Evolutionary conservation across 2,797 vertebrate genomes (phyloP), one percentile per base, ranked within the genome.

Genomic region (Novumbra hubbsi): DNA sequence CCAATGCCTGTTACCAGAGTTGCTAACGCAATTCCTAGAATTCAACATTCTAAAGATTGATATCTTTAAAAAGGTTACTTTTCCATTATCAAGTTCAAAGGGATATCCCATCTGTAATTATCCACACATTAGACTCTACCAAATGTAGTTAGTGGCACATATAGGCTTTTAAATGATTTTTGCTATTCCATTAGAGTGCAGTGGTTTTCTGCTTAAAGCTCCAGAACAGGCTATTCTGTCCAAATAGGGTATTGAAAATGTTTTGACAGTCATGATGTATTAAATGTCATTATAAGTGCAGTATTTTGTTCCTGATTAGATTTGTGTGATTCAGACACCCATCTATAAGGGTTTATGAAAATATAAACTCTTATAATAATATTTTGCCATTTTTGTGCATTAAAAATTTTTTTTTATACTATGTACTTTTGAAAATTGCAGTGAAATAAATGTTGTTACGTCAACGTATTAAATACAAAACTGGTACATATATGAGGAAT

Each of bases 181-280:
- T 91, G 81, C 86, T 81, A 82, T 85, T 89, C 92, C 93, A 93
- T 93, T 94, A 91, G 88, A 87, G 84, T 83, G 84, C 78, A 81
- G 65, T 72, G 73, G 77, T 78, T 85, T 79, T 87, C 82, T 85
- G 84, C 80, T 81, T 80, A 76, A 74, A 79, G 84, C 77, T 60
- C 84, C 78, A 77, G 81, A 83, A 79, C 72, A 27, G 83, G 78
- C 80, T 81, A 77, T 84, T 79, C 78, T 72, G 65, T 75, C 73
- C 76, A 88, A 90, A 90, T 84, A 80, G 60, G 73, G 85, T 88
- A 88, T 87, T 73, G 67, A 32, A 76, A 87, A 87, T 88, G 86
- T 90, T 90, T 85, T 87, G 85, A 91, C 85, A 84, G 79, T 82
- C 79, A 73, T 83, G 83, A 66, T 82, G 78, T 70, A 79, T 82